Base-by-base conservation (phyloP, 1,140 invertebrate species). In the Marisa cornuarietis region DNA sequence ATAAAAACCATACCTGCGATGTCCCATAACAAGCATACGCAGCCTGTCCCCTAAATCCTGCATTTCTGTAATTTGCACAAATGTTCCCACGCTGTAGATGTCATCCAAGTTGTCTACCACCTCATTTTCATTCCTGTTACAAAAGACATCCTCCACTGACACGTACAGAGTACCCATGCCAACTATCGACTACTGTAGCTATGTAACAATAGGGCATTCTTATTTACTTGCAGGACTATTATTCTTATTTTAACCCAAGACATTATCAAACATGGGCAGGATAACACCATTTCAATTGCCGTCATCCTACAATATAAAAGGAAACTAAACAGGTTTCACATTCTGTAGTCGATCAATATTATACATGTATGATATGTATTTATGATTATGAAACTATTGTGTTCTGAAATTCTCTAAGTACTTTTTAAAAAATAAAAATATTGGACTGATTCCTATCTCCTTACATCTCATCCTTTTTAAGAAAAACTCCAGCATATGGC, bases 1-100 rank as follows among this genome's bases (percentile, higher is more conserved):
- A 42, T 42, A 6, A 42, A 42, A 42, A 42, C 3, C 31, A 16
- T 83, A 90, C 88, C 97, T 93, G 80, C 98, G 92, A 90, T 99
- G 97, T 0, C 96, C 97, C 94, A 98, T 96, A 10, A 99, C 95
- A 77, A 99, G 96, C 85, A 99, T 93, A 78, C 96, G 93, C 72
- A 99, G 88, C 89, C 95, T 95, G 89, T 97, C 95, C 24, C 97
- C 97, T 85, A 98, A 92, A 90, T 99, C 98, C 90, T 99, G 97
- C 89, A 99, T 94, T 92, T 99, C 98, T 87, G 97, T 95, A 86
- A 99, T 99, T 91, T 99, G 97, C 52, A 96, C 98, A 93, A 99
- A 99, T 16, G 98, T 96, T 54, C 99, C 99, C 42, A 99, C 93
- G 66, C 94, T 90, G 90, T 99, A 96, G 49, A 99, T 92, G 79